Conservation (phyloP, 2,888 invertebrate species). For the Teinopalpus imperialis region DNA sequence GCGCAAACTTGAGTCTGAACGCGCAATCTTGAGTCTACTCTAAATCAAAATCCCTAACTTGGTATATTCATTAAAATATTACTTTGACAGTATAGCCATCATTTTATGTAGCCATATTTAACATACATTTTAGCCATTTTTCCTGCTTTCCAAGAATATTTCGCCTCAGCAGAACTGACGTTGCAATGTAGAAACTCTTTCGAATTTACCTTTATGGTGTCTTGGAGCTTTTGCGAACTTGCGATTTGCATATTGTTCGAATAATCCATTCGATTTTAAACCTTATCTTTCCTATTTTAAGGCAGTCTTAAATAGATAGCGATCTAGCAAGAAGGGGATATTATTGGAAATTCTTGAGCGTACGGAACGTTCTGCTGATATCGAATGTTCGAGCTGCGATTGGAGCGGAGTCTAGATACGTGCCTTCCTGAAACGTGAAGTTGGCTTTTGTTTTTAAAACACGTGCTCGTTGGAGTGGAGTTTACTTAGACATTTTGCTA, state of each 20-base stretch:
- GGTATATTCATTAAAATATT: too few species aligned
- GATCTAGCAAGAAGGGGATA: slow-evolving; percentile 39
- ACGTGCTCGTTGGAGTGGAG: slow-evolving; percentile 15
- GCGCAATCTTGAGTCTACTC: too few species aligned
- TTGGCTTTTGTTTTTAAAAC: slow-evolving; percentile 26
- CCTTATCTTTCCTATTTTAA: slow-evolving; percentile 34
- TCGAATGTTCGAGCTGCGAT: slow-evolving; percentile 65
- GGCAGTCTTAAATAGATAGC: slow-evolving; percentile 22
- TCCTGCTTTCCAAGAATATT: neutral
- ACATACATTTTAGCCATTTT: too few species aligned
- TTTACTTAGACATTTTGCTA: slow-evolving; percentile 11
- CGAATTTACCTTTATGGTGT: slow-evolving; percentile 67
- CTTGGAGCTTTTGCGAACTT: slow-evolving; percentile 50
- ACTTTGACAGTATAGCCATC: too few species aligned
- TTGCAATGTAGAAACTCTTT: slow-evolving; percentile 65
- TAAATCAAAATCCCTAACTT: too few species aligned
- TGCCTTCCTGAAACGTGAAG: slow-evolving; percentile 47
- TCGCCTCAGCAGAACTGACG: slow-evolving; percentile 37
- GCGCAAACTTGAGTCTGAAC: too few species aligned
- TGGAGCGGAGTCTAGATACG: slow-evolving; percentile 53
- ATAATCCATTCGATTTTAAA: slow-evolving; percentile 30
- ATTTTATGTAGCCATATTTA: too few species aligned
- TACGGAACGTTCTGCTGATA: slow-evolving; percentile 61
- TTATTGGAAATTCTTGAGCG: slow-evolving; percentile 78
- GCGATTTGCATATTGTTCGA: slow-evolving; percentile 33